Base-by-base conservation (phyloP, 2,113 vertebrate genomes). In the Candoia aspera region DNA sequence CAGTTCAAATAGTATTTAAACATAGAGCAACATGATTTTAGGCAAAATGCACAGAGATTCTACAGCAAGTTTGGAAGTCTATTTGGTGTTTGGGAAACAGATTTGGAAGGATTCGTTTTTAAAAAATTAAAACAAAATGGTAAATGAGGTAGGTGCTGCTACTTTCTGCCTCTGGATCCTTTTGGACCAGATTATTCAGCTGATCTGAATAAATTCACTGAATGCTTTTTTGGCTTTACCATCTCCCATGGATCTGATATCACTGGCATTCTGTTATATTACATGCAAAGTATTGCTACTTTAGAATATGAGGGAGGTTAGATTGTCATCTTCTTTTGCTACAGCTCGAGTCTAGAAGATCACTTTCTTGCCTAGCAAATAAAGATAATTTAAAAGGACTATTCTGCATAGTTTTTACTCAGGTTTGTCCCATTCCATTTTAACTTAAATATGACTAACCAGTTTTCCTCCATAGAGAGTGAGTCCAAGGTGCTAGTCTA, bases 161-260 rank as follows among this genome's bases (percentile, higher is more conserved):
- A 9, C 6, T 87, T 93, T 10, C 79, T 91, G 12, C 37, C 93
- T 42, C 88, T 96, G 94, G 33, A n/a, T 93, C 21, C 29, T 37
- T 57, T 59, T 90, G 89, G 55, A 29, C 62, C 59, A n/a, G 60
- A 83, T 90, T 93, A 92, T 89, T 53, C 73, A 6, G 26, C 24
- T 92, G 24, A 87, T 17, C 83, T 87, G 83, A 90, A 85, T 90
- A 64, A 19, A 92, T 94, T 92, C 90, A 59, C 12, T 57, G 54
- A 90, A 8, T 79, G 53, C 13, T 96, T 87, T 90, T 92, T n/a
- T 90, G 87, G 90, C 49, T 37, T 58, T 33, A 84, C 92, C 29
- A 91, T 92, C 29, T 89, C 90, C 86, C 13, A 93, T 59, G 89
- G 93, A 64, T 94, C 54, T 9, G n/a, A 92, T 88, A 68, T 58